These are phyloP conservation scores for Melikaiella ostensackeni DNA, from an alignment of 2,888 invertebrate species.

Conservation along the genomic window DNA sequence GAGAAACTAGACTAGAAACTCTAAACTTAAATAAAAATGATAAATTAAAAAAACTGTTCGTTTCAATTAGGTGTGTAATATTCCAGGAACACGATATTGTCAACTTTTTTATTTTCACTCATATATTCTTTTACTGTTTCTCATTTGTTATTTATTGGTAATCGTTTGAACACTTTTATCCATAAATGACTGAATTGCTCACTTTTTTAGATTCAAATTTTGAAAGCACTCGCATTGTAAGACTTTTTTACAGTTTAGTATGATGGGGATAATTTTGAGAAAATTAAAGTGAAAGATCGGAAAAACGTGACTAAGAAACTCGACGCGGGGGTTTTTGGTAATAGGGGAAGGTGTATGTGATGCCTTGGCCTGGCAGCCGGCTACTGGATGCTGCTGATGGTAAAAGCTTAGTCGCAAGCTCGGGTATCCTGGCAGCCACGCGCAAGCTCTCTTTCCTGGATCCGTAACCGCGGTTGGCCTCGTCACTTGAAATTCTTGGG, in stretches of 20 bases:
- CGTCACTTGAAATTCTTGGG: slow-evolving; percentile 14
- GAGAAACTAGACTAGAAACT: not conserved
- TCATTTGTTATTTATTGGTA: not conserved
- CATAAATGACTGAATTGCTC: not conserved
- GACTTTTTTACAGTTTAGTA: not conserved
- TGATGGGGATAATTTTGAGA: not conserved
- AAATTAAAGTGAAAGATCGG: not conserved
- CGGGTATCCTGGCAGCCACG: slow-evolving; percentile 18
- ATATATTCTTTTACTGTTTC: not conserved
- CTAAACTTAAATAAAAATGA: too few species aligned
- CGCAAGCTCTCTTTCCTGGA: slow-evolving; percentile 43
- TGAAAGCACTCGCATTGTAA: not conserved
- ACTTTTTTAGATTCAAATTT: not conserved
- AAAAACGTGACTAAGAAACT: slow-evolving; percentile 19
- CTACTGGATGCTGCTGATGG: slow-evolving; percentile 42
- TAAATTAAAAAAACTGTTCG: too few species aligned
- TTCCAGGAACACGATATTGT: too few species aligned
- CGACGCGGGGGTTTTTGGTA: not conserved
- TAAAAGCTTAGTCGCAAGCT: slow-evolving; percentile 38
- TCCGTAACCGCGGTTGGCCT: slow-evolving; percentile 15
- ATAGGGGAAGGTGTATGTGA: slow-evolving; percentile 1
- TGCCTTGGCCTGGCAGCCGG: slow-evolving; percentile 40
- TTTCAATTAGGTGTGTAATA: too few species aligned
- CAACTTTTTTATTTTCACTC: too few species aligned
- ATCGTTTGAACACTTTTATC: not conserved